These are phyloP conservation scores for Thalassoma bifasciatum DNA, from an alignment of 2,113 vertebrate genomes.

Conservation along the genomic window DNA sequence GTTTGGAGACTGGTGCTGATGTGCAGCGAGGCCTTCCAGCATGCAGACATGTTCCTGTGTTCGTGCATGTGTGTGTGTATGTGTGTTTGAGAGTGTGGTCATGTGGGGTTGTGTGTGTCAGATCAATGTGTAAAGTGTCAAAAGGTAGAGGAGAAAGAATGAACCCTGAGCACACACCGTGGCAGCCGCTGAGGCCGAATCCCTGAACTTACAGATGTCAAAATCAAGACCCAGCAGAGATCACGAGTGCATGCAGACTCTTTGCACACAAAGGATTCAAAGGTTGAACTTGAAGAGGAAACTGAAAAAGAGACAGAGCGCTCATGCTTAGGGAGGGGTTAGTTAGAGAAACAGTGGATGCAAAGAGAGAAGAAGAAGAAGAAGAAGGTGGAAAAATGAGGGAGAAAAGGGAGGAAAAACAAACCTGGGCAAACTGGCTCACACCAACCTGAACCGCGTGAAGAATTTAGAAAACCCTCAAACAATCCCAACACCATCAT, in stretches of 20 bases:
- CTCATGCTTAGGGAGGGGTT: constrained; percentile 33
- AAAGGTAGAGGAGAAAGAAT: neutral
- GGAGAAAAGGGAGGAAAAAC: constrained; percentile 17
- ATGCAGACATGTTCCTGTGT: neutral
- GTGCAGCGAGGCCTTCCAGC: constrained; percentile 20
- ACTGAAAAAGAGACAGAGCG: neutral
- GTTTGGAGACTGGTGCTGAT: constrained; percentile 16
- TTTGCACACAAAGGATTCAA: neutral
- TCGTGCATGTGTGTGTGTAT: constrained; percentile 5
- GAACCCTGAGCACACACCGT: neutral
- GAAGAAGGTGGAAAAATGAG: neutral
- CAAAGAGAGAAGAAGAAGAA: no score
- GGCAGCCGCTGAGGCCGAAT: constrained; percentile 31
- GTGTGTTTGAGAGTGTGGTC: neutral
- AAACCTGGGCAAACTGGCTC: constrained; percentile 81
- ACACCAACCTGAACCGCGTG: constrained; percentile 76
- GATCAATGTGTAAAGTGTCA: constrained; percentile 38
- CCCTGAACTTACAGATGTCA: constrained; percentile 11
- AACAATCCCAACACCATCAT: constrained; percentile 4
- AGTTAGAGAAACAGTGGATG: constrained; percentile 20
- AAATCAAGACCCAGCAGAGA: constrained; percentile 39
- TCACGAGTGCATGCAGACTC: constrained; percentile 42
- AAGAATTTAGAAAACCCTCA: constrained; percentile 44
- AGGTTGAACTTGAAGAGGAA: neutral
- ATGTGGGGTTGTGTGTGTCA: constrained; percentile 9